These are phyloP conservation scores for Cataglyphis livida DNA, from an alignment of 2,888 invertebrate species.

Conservation along the genomic window DNA sequence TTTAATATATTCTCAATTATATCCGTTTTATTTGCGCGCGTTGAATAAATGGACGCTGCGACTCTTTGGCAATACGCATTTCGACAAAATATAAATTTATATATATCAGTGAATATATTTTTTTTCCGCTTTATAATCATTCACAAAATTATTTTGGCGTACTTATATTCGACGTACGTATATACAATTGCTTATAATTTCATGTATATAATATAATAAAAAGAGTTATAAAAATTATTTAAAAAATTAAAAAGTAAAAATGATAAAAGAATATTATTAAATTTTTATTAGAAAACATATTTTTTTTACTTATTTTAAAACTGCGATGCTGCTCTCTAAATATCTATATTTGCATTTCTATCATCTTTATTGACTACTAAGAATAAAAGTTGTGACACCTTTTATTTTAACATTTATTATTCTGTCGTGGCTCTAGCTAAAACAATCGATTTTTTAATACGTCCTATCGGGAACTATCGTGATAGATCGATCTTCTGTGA, in stretches of 20 bases:
- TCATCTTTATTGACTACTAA: too few relatives aligned
- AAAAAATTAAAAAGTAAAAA: too few relatives aligned
- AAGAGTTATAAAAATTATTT: too few relatives aligned
- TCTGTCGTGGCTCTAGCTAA: slow-evolving; percentile 26
- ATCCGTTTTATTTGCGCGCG: background rate
- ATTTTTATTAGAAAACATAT: too few relatives aligned
- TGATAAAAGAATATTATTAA: background rate
- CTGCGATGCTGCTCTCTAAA: too few relatives aligned
- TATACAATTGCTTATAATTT: background rate
- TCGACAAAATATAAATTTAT: slow-evolving; percentile 22
- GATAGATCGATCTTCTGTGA: slow-evolving; percentile 41
- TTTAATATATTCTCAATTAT: too few relatives aligned
- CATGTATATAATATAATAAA: too few relatives aligned
- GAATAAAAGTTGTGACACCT: too few relatives aligned
- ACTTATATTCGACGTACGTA: background rate
- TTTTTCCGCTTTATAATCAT: slow-evolving; percentile 1
- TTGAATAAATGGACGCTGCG: slow-evolving; percentile 2
- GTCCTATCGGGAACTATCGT: slow-evolving; percentile 9
- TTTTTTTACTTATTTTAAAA: too few relatives aligned
- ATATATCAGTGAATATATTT: slow-evolving; percentile 10
- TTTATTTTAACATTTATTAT: slow-evolving; percentile 25
- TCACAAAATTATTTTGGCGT: background rate
- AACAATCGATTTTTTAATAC: slow-evolving; percentile 27
- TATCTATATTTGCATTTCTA: too few relatives aligned
- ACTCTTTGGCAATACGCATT: slow-evolving; percentile 10